Evolutionary conservation across 1,140 invertebrate species (phyloP), one percentile per base, ranked within the genome.

Genomic region (Oreohelix idahoensis): DNA sequence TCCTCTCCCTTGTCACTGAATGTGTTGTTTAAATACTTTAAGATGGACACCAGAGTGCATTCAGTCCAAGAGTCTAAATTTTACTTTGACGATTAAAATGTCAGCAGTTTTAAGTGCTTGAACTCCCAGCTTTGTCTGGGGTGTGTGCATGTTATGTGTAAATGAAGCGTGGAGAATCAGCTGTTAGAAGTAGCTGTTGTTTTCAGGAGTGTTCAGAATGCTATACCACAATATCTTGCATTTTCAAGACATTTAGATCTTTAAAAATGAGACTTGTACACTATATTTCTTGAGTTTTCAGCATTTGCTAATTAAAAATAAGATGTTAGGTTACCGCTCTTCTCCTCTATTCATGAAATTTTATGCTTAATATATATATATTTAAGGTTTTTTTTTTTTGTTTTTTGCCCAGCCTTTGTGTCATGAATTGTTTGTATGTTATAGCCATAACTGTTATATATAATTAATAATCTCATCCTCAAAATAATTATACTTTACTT

Each of bases 301-400:
- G 15, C 15, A 45, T 15, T 15, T 45, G 42, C 42, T 45, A 8
- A 45, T 15, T 45, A 8, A 15, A 45, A 45, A 45, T 45, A 58
- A 58, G 20, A 58, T 58, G 4, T 15, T n/a, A 58, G 53, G 5
- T 42, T 45, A 74, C 29, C 8, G 49, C 49, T 35, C 23, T 51
- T 77, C 75, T 53, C 75, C 75, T 77, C 75, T 77, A 77, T 51
- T 51, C 75, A 77, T 77, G 71, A 74, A 49, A 49, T 74, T 42
- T 66, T 4, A 15, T 8, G n/a, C n/a, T 32, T 32, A 66, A 32
- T 66, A 66, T 66, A 1, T 74, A 10, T 74, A 29, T 26, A n/a
- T 39, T 74, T 39, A 39, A 8, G 2, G 1, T 26, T n/a, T 74
- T 32, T 23, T 35, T 71, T 10, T 36, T 39, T 26, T 71, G 2